A percentile compares a stretch with the other conserved stretches of the same genome.
Evolutionary conservation across 92 coral and sea anemone species (phyloP).

Genomic region (Porites lobata): DNA sequence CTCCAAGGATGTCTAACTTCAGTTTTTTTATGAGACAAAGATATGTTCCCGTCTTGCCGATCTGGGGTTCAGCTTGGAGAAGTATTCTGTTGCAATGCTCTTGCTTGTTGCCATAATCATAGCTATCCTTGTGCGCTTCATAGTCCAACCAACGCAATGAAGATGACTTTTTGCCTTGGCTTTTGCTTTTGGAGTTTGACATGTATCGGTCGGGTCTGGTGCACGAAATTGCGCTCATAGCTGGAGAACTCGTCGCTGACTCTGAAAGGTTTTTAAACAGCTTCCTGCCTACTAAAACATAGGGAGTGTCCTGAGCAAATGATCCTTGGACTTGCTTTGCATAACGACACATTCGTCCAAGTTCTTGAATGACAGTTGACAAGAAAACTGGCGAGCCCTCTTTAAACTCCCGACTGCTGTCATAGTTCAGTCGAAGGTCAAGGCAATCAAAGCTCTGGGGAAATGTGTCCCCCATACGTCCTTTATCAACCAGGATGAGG

Average conservation of each 20-base stretch:
- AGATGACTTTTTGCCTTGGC: neutral
- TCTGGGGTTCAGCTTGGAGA: constrained; percentile 70
- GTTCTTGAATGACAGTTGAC: constrained; percentile 54
- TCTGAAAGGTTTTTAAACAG: neutral
- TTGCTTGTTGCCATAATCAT: constrained; percentile 30
- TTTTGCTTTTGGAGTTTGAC: constrained; percentile 2
- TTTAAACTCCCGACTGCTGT: constrained; percentile 31
- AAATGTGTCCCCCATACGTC: constrained; percentile 78
- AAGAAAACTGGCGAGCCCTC: constrained; percentile 32
- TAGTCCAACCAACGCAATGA: constrained; percentile 45
- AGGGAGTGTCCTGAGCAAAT: constrained; percentile 12
- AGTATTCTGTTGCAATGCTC: constrained; percentile 56
- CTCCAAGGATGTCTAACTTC: neutral
- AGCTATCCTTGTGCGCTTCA: constrained; percentile 48
- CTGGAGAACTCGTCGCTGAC: constrained; percentile 6
- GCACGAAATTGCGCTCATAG: constrained; percentile 47
- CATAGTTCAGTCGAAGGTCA: constrained; percentile 65
- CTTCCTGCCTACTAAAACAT: constrained; percentile 44
- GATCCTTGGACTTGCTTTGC: constrained; percentile 9
- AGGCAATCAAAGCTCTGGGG: constrained; percentile 67
- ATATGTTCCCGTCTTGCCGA: constrained; percentile 66
- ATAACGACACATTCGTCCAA: constrained; percentile 68
- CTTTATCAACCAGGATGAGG: constrained; percentile 66
- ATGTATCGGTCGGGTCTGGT: constrained; percentile 46
- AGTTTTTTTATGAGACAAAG: constrained; percentile 26